Conservation (phyloP, 1,140 invertebrate genomes). For the Zaprionus tsacasi region DNA sequence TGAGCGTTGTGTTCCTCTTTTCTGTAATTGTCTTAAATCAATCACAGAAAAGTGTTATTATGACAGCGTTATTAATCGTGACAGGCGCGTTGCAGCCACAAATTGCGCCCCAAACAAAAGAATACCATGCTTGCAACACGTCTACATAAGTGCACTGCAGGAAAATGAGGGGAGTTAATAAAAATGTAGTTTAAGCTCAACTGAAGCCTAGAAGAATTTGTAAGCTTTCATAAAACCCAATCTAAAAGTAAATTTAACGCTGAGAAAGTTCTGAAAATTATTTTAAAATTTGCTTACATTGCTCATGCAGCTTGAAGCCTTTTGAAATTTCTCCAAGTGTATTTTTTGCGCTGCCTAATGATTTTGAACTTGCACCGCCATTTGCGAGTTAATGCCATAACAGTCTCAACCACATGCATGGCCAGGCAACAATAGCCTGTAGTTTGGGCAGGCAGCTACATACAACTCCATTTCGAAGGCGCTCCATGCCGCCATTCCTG, state of each 20-base stretch:
- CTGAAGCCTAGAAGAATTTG: no score
- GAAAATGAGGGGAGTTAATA: background rate
- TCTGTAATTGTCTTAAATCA: slow-evolving; percentile 83
- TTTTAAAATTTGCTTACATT: background rate
- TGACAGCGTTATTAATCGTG: slow-evolving; percentile 83
- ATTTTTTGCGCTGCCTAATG: slow-evolving; percentile 57
- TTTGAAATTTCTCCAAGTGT: background rate
- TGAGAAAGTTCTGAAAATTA: no score
- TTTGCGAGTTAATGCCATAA: slow-evolving; percentile 69
- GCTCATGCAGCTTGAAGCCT: background rate
- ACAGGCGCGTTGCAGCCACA: slow-evolving; percentile 49
- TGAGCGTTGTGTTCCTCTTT: slow-evolving; percentile 81
- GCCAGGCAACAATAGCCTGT: slow-evolving; percentile 21
- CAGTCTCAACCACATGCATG: slow-evolving; percentile 43
- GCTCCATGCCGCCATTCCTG: slow-evolving; percentile 5
- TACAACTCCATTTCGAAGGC: background rate
- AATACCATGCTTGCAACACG: slow-evolving; percentile 8
- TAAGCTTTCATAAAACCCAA: no score
- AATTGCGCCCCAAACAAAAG: slow-evolving; percentile 48
- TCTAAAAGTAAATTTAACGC: no score
- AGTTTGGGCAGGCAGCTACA: background rate
- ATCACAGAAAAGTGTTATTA: slow-evolving; percentile 83
- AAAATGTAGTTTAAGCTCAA: no score
- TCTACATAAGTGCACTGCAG: background rate
- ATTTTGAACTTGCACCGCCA: slow-evolving; percentile 78